Evolutionary conservation across 2,888 invertebrate species (phyloP).

Genomic region (Argyresthia goedartella): DNA sequence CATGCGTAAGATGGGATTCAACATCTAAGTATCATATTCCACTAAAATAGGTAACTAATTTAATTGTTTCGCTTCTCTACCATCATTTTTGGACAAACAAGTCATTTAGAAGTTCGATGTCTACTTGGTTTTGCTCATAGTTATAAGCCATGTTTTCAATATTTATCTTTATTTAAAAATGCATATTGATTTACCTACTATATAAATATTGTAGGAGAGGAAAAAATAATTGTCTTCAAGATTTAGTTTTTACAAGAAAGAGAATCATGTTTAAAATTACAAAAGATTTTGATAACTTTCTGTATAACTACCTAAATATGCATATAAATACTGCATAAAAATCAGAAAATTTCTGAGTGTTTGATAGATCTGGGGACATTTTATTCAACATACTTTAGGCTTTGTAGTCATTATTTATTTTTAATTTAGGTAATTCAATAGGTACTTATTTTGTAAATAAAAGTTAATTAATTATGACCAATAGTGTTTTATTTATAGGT

Average conservation of each 20-base stretch:
- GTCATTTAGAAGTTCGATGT: background rate
- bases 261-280: background rate
- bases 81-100: background rate
- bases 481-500: too few species aligned
- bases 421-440: background rate
- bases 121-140: background rate
- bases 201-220: background rate
- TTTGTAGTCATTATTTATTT: background rate
- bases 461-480: background rate
- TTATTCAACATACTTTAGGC: background rate
- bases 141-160: background rate
- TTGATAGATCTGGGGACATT: background rate
- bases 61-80: background rate
- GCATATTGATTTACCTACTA: background rate
- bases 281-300: background rate
- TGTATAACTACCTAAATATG: background rate
- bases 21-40: constrained; percentile 75
- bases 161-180: background rate
- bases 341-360: too few species aligned
- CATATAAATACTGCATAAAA: background rate
- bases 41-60: background rate
- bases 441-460: background rate
- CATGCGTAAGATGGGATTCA: constrained; percentile 96
- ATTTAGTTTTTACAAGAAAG: background rate
- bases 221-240: too few species aligned